phyloP scores from a whole-genome alignment of 2,888 invertebrate species.

The Adelphocoris suturalis region DNA sequence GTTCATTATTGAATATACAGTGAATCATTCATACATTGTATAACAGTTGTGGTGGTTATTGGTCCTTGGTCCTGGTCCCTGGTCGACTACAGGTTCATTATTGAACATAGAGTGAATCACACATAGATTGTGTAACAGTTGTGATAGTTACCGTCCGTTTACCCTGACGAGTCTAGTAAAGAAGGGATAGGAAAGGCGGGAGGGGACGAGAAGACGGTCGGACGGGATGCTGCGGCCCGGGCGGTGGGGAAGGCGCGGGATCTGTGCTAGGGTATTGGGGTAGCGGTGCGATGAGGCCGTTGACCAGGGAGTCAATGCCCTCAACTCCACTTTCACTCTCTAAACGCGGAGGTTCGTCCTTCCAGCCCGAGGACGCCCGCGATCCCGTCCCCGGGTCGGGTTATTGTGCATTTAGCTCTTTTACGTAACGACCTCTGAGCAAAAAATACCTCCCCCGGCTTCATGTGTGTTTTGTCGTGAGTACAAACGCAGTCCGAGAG shows the following conservation, averaged over 20 bases:
- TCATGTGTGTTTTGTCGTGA: background rate
- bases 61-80: too few relatives aligned
- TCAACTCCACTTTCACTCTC: constrained; percentile 64
- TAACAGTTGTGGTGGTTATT: too few relatives aligned
- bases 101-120: too few relatives aligned
- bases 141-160: too few relatives aligned
- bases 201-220: background rate
- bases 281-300: constrained; percentile 62
- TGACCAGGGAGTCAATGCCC: constrained; percentile 64
- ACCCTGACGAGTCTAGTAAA: too few relatives aligned
- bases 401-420: constrained; percentile 51
- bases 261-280: constrained; percentile 60
- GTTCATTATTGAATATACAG: too few relatives aligned
- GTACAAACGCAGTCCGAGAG: background rate
- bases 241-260: constrained; percentile 12
- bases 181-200: background rate
- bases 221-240: background rate
- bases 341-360: constrained; percentile 63
- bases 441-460: background rate
- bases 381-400: constrained; percentile 38
- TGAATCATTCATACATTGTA: too few relatives aligned
- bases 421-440: constrained; percentile 50
- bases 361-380: constrained; percentile 65
- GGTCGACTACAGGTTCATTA: too few relatives aligned
- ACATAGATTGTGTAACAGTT: too few relatives aligned